Conservation (phyloP, 2,797 vertebrate species). For the Eurystomus glaucurus region DNA sequence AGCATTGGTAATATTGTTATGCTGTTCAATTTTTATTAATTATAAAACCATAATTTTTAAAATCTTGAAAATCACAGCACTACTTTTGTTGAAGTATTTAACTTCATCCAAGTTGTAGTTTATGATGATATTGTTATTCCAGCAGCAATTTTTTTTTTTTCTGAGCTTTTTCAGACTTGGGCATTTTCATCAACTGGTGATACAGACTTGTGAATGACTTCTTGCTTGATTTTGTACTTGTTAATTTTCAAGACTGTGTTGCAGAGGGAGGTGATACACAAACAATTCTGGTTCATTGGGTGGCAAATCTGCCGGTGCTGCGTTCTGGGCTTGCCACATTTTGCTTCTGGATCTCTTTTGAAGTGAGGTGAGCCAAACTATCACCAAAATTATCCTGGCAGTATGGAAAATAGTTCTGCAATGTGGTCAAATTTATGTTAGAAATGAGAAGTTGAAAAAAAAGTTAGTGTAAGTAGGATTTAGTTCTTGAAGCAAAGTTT, state of each 20-base stretch:
- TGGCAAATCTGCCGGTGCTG: background rate
- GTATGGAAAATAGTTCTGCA: background rate
- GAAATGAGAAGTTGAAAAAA: background rate
- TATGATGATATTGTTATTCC: background rate
- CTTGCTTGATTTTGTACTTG: background rate
- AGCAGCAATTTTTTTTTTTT: background rate
- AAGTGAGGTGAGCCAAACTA: background rate
- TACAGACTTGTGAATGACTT: background rate
- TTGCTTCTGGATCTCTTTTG: background rate
- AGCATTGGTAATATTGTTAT: background rate
- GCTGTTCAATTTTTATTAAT: background rate
- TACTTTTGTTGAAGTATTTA: background rate
- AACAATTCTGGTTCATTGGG: background rate
- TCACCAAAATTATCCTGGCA: background rate
- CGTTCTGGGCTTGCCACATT: accelerated
- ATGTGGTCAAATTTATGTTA: background rate
- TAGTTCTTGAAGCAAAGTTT: background rate
- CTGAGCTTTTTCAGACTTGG: background rate
- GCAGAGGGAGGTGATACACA: background rate
- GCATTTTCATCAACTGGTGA: background rate
- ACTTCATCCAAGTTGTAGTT: background rate
- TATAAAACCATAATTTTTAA: background rate
- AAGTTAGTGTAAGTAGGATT: background rate
- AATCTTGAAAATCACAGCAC: background rate
- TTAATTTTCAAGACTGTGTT: background rate